Base-by-base conservation (phyloP, 2,888 invertebrate species). In the Opisthograptis luteolata region DNA sequence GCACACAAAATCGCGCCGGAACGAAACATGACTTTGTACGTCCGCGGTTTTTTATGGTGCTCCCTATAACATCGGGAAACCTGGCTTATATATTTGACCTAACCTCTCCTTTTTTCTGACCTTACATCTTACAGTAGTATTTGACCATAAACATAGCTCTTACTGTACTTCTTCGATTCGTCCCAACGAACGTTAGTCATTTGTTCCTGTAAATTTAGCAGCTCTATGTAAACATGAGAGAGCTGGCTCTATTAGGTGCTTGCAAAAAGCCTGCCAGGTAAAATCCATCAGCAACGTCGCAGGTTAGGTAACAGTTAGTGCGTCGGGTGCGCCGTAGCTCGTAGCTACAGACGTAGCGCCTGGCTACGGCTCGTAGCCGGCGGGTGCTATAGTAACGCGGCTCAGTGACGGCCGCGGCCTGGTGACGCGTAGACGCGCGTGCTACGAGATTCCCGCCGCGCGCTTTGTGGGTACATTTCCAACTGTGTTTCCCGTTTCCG, bases 301-400 rank as follows among this genome's bases (percentile, higher is more conserved):
- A 51, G 50, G 15, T 24, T 41, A 44, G 4, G 4, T 20, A 45
- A 30, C 12, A 45, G 50, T 19, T 2, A 35, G 28, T 51, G 15
- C 12, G 19, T 7, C 14, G 17, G 17, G 3, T 22, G 24, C 48
- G 27, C 22, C 35, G 44, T 51, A 51, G 50, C 50, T 34, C 40
- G 43, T 47, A 30, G 49, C 50, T 42, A 51, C 51, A 39, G 44
- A 28, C 68, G 70, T 71, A 68, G 76, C 43, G 15, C 28, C 28
- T 22, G 36, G 52, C 79, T 81, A 83, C 81, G 77, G 60, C 43
- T 48, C 81, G 81, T 80, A 85, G 83, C 73, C 69, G 82, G 85
- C 70, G 83, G 86, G 70, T 82, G 82, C 87, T 87, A 87, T 87
- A 87, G 87, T 76, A 84, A 87, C 87, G 57, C 68, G 66, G 74